Evolutionary conservation across 2,888 invertebrate genomes (phyloP).

Genomic region (Andrena dorsata): DNA sequence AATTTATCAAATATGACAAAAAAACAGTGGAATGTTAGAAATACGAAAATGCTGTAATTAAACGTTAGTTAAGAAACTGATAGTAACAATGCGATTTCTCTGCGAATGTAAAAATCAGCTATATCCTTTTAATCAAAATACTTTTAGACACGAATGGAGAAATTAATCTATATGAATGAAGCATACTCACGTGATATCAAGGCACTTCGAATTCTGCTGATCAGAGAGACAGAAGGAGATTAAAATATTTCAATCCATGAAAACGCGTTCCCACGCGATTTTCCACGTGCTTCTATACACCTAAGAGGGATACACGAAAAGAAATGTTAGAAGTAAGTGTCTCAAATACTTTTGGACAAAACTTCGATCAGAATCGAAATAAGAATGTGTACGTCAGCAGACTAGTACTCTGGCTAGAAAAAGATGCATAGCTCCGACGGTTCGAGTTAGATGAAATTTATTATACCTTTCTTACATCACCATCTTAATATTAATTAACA

Average conservation of each 20-base stretch:
- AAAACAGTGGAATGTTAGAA: background rate
- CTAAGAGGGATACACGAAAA: conserved; percentile 78
- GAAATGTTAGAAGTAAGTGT: conserved; percentile 57
- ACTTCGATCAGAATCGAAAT: conserved; percentile 19
- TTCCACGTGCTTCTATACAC: conserved; percentile 79
- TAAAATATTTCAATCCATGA: conserved; percentile 78
- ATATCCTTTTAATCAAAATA: background rate
- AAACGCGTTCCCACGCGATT: conserved; percentile 77
- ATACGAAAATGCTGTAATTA: conserved; percentile 7
- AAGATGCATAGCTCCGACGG: background rate
- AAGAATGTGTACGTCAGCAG: conserved; percentile 7
- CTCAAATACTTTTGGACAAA: conserved; percentile 10
- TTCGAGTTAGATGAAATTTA: conserved; percentile 26
- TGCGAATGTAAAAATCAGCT: background rate
- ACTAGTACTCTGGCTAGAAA: background rate
- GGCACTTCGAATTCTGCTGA: conserved; percentile 75
- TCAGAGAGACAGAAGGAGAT: conserved; percentile 72
- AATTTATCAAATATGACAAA: background rate
- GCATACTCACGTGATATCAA: conserved; percentile 76
- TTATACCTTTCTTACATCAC: conserved; percentile 27
- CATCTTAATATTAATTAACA: conserved; percentile 43
- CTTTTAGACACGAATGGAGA: background rate
- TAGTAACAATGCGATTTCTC: background rate
- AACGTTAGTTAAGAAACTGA: background rate
- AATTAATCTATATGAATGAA: conserved; percentile 8